phyloP scores from a whole-genome alignment of 2,797 vertebrate genomes.

The Molossus alvarezi region DNA sequence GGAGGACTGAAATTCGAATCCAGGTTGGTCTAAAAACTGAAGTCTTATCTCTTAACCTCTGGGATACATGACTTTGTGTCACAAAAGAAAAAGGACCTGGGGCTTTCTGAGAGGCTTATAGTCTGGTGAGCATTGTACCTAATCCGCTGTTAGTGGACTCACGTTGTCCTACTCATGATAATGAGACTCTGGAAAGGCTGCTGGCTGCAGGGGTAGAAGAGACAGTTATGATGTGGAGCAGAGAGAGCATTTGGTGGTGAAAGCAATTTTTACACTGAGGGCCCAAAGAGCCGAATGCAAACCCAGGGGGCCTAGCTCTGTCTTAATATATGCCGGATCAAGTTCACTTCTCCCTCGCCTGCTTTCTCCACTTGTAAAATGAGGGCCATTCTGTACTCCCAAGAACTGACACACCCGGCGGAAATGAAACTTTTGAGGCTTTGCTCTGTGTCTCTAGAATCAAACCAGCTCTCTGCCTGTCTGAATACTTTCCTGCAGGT shows the following conservation, averaged over 20 bases:
- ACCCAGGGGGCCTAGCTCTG: neutral
- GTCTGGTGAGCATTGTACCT: neutral
- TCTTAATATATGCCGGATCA: neutral
- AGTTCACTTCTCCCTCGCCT: neutral
- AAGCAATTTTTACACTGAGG: neutral
- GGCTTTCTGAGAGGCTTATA: neutral
- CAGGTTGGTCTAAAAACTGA: neutral
- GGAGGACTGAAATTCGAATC: neutral
- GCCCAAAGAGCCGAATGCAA: neutral
- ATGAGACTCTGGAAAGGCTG: neutral
- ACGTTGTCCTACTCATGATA: neutral
- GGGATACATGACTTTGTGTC: neutral
- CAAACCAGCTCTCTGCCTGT: neutral
- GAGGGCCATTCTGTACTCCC: neutral
- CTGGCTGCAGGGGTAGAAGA: neutral
- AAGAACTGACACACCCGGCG: neutral
- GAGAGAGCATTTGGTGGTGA: neutral
- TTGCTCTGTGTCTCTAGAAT: neutral
- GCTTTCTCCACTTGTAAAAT: neutral
- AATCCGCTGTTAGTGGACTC: neutral
- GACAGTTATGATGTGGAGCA: neutral
- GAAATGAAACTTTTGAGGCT: neutral
- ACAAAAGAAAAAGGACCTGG: neutral
- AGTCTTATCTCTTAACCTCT: slow-evolving; percentile 44
- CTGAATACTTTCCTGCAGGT: neutral